These are phyloP conservation scores for Probaryconus sp. DNA, from an alignment of 1,140 invertebrate genomes.

Conservation along the genomic window DNA sequence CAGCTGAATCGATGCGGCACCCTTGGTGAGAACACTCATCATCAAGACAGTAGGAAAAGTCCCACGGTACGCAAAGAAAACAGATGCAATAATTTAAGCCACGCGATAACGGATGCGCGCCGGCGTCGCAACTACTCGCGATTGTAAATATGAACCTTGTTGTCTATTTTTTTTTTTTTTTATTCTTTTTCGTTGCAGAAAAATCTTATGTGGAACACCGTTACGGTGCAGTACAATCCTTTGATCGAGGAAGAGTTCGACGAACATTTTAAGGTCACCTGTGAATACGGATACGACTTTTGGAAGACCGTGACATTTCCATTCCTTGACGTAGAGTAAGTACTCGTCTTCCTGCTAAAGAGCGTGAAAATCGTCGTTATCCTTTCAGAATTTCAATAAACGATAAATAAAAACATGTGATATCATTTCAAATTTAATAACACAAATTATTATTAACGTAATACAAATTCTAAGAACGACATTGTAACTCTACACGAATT, in stretches of 20 bases:
- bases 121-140: slow-evolving; percentile 16
- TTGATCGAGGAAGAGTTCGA: slow-evolving; percentile 96
- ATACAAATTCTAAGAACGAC: too few relatives aligned
- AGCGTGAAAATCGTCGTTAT: too few relatives aligned
- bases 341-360: slow-evolving; percentile 63
- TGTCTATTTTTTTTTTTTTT: slow-evolving; percentile 50
- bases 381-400: too few relatives aligned
- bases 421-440: too few relatives aligned
- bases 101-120: slow-evolving; percentile 36
- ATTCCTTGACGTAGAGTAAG: slow-evolving; percentile 96
- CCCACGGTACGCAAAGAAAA: slow-evolving; percentile 83
- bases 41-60: slow-evolving; percentile 90
- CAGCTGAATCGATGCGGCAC: slow-evolving; percentile 95
- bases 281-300: slow-evolving; percentile 97
- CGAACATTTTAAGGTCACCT: slow-evolving; percentile 97
- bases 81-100: slow-evolving; percentile 43
- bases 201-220: slow-evolving; percentile 97
- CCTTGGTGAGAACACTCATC: slow-evolving; percentile 90
- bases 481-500: too few relatives aligned
- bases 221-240: slow-evolving; percentile 95
- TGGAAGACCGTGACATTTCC: slow-evolving; percentile 98
- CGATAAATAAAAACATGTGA: too few relatives aligned
- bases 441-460: too few relatives aligned
- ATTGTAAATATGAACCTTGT: slow-evolving; percentile 52
- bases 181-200: too few relatives aligned